Evolutionary conservation across 2,888 invertebrate genomes (phyloP), one percentile per base, ranked within the genome.

Genomic region (Morpho deidamia): DNA sequence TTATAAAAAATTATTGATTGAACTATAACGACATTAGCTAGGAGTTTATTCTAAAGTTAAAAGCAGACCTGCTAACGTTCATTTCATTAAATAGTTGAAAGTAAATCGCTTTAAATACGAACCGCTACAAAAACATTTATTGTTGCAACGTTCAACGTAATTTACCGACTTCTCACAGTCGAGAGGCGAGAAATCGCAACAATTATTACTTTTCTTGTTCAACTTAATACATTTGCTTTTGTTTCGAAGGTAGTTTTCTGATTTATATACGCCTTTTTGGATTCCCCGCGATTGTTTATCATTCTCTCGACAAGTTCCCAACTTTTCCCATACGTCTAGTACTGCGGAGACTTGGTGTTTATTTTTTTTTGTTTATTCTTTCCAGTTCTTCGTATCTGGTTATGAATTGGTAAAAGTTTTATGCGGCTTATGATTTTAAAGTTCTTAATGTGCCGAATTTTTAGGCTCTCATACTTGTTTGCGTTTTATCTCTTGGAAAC

Each of bases 271-370:
- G 49, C 49, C 35, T 34, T 40, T 51, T 45, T 45, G 52, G 55
- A 50, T 52, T 45, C 46, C 52, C 38, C 35, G 35, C 42, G 35
- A 35, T 51, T 51, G 67, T 76, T 76, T 79, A 75, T 75, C 73
- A 76, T 74, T 69, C 69, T 66, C 68, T 63, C 65, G 51, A 61
- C 65, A 67, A 72, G 69, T 69, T 68, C 59, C 56, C 46, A 79
- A 78, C 71, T 81, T 76, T 65, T 59, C 67, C 73, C 70, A 77
- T 76, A 71, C 68, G 70, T 73, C 72, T 71, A 64, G 61, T 62
- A 11, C 43, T 11, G 44, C 9, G 59, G 51, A 52, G 69, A 75
- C 67, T 70, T 69, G 37, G 55, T 34, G 41, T 49, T 45, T 42
- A 46, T 49, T 56, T 49, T 56, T 45, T 34, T 40, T 42, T 39